Conservation (phyloP, 2,113 vertebrate species). For the Plotosus lineatus region DNA sequence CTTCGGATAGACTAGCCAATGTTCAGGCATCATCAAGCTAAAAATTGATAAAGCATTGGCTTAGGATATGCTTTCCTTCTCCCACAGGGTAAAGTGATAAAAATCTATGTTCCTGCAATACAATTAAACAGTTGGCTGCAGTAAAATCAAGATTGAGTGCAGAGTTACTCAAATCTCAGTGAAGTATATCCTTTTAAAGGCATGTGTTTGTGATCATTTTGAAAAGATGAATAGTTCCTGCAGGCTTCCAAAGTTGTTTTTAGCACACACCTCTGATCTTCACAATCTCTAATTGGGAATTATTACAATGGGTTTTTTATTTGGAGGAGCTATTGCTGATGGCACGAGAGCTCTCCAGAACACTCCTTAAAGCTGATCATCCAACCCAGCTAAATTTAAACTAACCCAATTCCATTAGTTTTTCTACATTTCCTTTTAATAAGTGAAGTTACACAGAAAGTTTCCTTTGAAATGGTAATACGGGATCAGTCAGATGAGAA, state of each 20-base stretch:
- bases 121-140: neutral
- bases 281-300: slow-evolving; percentile 9
- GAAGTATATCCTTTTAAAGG: slow-evolving; percentile 8
- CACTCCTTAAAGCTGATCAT: neutral
- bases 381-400: slow-evolving; percentile 1
- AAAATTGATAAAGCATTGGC: neutral
- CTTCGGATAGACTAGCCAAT: neutral
- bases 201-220: neutral
- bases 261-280: slow-evolving; percentile 16
- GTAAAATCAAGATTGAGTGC: slow-evolving; percentile 1
- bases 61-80: neutral
- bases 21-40: neutral
- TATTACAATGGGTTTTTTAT: slow-evolving; percentile 6
- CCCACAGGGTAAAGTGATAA: neutral
- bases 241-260: slow-evolving; percentile 18
- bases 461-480: neutral
- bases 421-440: slow-evolving; percentile 15
- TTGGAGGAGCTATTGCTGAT: slow-evolving; percentile 3
- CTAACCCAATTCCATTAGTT: slow-evolving; percentile 18
- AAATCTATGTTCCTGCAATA: neutral
- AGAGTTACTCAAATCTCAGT: slow-evolving; percentile 18
- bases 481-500: neutral
- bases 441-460: neutral
- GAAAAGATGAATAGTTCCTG: slow-evolving; percentile 1
- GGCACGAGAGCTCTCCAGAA: neutral